Evolutionary conservation across 2,888 invertebrate genomes (phyloP).

Genomic region (Heliconius hortense): DNA sequence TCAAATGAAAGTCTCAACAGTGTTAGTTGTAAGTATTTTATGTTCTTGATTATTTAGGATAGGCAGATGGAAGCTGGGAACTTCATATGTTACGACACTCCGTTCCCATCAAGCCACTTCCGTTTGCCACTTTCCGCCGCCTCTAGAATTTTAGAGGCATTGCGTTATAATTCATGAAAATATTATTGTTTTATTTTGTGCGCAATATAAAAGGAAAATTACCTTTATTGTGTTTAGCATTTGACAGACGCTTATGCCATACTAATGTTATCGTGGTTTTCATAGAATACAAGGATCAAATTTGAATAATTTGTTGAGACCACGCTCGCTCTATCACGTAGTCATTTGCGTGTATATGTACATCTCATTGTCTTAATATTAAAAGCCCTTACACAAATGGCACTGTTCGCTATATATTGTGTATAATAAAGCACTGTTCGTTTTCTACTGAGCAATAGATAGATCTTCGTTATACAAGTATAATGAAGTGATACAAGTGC

Average conservation of each 20-base stretch:
- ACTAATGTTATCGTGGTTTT: constrained; percentile 41
- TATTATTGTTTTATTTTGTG: constrained; percentile 35
- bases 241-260: constrained; percentile 38
- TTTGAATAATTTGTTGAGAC: constrained; percentile 38
- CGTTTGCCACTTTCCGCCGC: too few species aligned
- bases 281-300: constrained; percentile 41
- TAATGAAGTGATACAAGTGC: too few species aligned
- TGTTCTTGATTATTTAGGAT: too few species aligned
- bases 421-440: too few species aligned
- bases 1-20: constrained; percentile 68
- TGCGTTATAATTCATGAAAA: constrained; percentile 17
- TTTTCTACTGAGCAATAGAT: too few species aligned
- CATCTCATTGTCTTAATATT: constrained; percentile 29
- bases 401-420: too few species aligned
- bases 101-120: too few species aligned
- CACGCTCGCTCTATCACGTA: constrained; percentile 38
- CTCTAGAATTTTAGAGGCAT: too few species aligned
- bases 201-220: constrained; percentile 48
- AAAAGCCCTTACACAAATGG: not conserved
- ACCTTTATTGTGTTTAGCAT: constrained; percentile 45
- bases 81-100: too few species aligned
- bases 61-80: too few species aligned
- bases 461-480: too few species aligned
- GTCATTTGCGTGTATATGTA: constrained; percentile 26
- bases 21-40: constrained; percentile 59